A percentile compares a stretch with the other conserved stretches of the same genome.
Conservation (phyloP, 1,140 invertebrate species). For the Tenebrio molitor region DNA sequence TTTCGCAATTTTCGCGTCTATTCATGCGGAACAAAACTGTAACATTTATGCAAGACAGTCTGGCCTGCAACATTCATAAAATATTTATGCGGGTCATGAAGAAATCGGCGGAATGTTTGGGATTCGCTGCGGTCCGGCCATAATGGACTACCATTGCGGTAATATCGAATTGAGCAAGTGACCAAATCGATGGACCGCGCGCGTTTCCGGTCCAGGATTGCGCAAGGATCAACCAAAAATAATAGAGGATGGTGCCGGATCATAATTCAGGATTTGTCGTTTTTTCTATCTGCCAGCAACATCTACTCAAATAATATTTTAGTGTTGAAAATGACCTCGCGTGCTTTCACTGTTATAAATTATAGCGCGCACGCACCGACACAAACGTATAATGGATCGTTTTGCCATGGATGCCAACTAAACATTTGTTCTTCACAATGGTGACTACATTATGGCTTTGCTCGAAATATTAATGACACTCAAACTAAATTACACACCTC, state of each 20-base stretch:
- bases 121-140: slow-evolving; percentile 5
- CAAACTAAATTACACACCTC: slow-evolving; percentile 48
- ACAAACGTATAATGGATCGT: slow-evolving; percentile 57
- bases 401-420: slow-evolving; percentile 57
- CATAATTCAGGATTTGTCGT: slow-evolving; percentile 30
- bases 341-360: slow-evolving; percentile 57
- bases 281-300: slow-evolving; percentile 34
- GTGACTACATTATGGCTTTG: slow-evolving; percentile 50
- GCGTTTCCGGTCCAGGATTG: background rate
- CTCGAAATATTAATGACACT: slow-evolving; percentile 49
- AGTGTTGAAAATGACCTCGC: slow-evolving; percentile 56
- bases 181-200: background rate
- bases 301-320: slow-evolving; percentile 53
- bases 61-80: slow-evolving; percentile 11
- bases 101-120: slow-evolving; percentile 1
- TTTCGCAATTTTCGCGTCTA: slow-evolving; percentile 2
- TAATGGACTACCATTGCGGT: background rate
- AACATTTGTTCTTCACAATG: slow-evolving; percentile 54
- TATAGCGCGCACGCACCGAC: slow-evolving; percentile 53
- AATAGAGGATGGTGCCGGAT: slow-evolving; percentile 6
- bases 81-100: slow-evolving; percentile 26
- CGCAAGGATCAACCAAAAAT: background rate
- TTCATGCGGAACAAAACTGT: slow-evolving; percentile 33
- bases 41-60: slow-evolving; percentile 34
- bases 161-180: background rate